These are phyloP conservation scores for Centroberyx gerrardi DNA, from an alignment of 2,797 vertebrate genomes.

Conservation along the genomic window DNA sequence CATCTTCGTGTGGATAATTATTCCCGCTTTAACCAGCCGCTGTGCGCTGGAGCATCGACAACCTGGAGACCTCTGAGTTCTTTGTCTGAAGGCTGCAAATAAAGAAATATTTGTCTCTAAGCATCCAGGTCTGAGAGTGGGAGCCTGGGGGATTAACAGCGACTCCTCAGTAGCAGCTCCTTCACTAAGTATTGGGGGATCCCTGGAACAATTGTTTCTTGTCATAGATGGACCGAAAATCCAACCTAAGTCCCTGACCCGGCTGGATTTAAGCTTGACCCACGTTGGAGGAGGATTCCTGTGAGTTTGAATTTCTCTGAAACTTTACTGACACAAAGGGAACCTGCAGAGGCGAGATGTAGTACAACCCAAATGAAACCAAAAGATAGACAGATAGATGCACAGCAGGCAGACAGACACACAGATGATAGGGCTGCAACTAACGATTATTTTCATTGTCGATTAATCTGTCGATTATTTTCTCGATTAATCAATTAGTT, in stretches of 20 bases:
- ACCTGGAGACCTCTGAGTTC: neutral
- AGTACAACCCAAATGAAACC: neutral
- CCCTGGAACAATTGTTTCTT: conserved; percentile 32
- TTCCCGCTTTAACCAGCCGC: no score
- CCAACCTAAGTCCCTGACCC: conserved; percentile 44
- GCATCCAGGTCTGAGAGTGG: conserved; percentile 19
- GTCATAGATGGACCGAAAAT: conserved; percentile 46
- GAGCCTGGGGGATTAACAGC: conserved; percentile 46
- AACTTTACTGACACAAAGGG: neutral
- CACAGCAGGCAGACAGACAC: neutral
- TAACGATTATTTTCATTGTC: no score
- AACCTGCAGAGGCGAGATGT: neutral
- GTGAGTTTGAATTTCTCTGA: neutral
- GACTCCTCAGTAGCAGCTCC: conserved; percentile 11
- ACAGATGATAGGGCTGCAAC: no score
- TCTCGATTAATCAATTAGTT: no score
- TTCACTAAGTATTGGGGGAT: conserved; percentile 25
- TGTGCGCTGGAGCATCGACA: neutral
- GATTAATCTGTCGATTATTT: no score
- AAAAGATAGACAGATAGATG: neutral
- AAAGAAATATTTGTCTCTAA: neutral
- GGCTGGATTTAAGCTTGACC: conserved; percentile 29
- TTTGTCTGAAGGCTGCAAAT: conserved; percentile 16
- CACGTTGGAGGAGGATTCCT: conserved; percentile 9
- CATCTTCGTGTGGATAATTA: no score